Percentiles rank a stretch among this genome's conserved stretches.
These are phyloP conservation scores for Tupiocoris notatus DNA, from an alignment of 2,888 invertebrate species.

Conservation along the genomic window DNA sequence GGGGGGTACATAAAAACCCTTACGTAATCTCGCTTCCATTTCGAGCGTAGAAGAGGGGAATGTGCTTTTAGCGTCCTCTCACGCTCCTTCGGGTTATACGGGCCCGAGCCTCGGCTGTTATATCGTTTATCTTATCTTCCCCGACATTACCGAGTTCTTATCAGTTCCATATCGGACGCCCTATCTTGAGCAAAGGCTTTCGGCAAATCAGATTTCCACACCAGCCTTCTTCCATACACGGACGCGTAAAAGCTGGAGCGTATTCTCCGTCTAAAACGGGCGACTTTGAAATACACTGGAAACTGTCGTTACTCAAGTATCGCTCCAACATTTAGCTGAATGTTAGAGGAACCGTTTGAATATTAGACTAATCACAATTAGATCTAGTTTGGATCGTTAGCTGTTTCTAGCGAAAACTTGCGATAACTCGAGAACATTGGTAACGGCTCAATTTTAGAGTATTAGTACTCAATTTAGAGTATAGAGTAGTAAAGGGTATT, in stretches of 20 bases:
- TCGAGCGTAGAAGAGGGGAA: neutral
- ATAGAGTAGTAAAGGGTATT: too few relatives aligned
- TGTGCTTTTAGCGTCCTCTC: constrained; percentile 5
- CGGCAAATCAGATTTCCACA: constrained; percentile 5
- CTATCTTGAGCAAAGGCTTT: constrained; percentile 1
- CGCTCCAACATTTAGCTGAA: too few relatives aligned
- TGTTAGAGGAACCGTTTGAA: too few relatives aligned
- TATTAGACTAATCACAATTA: too few relatives aligned
- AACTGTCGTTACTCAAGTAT: too few relatives aligned
- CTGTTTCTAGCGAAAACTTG: too few relatives aligned
- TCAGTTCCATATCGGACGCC: neutral
- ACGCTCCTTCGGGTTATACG: neutral
- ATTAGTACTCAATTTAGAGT: too few relatives aligned
- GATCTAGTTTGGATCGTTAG: too few relatives aligned
- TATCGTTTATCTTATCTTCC: constrained; percentile 1
- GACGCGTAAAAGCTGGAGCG: neutral
- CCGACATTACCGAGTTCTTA: neutral
- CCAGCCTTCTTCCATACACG: neutral
- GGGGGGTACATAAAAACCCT: neutral
- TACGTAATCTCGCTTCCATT: neutral
- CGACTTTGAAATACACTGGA: too few relatives aligned
- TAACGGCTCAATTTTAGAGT: too few relatives aligned
- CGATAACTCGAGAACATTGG: too few relatives aligned
- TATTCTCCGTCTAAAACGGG: neutral
- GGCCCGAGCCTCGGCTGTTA: neutral